Conservation (phyloP, 2,888 invertebrate species). For the Balanococcus diminutus region DNA sequence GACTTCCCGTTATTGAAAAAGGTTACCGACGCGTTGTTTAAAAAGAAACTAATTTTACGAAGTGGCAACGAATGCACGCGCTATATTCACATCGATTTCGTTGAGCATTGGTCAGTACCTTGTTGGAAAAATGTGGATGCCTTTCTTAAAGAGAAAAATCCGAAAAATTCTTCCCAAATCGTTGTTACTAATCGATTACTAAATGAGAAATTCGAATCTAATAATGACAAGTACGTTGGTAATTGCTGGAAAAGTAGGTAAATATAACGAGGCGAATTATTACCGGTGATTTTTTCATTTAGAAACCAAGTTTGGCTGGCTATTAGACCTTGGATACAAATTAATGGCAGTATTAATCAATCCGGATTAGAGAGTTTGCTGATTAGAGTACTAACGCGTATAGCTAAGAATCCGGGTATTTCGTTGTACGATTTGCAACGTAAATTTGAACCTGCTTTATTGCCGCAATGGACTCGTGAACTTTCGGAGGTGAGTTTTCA, state of each 20-base stretch:
- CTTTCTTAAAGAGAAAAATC: not conserved
- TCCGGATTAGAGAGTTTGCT: conserved; percentile 73
- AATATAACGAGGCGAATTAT: not conserved
- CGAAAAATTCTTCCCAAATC: not conserved
- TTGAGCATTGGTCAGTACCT: not conserved
- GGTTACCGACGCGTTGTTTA: not conserved
- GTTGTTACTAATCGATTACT: not conserved
- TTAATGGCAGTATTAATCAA: conserved; percentile 75
- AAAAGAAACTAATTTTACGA: conserved; percentile 31
- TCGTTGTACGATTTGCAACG: conserved; percentile 65
- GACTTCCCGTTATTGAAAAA: conserved; percentile 40
- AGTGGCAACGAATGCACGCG: not conserved
- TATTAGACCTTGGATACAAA: conserved; percentile 74
- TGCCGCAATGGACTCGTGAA: conserved; percentile 70
- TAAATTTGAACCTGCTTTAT: conserved; percentile 70
- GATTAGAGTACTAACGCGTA: conserved; percentile 70
- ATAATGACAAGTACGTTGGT: conserved; percentile 8
- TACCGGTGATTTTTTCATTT: not conserved
- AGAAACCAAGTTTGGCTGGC: conserved; percentile 59
- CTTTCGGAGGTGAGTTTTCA: conserved; percentile 67
- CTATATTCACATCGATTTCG: conserved; percentile 41
- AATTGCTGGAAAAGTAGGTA: not conserved
- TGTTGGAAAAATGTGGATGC: conserved; percentile 25
- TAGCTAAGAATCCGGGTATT: conserved; percentile 69
- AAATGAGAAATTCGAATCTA: conserved; percentile 67